Evolutionary conservation across 2,113 vertebrate genomes (phyloP).

Genomic region (Seriola rivoliana): DNA sequence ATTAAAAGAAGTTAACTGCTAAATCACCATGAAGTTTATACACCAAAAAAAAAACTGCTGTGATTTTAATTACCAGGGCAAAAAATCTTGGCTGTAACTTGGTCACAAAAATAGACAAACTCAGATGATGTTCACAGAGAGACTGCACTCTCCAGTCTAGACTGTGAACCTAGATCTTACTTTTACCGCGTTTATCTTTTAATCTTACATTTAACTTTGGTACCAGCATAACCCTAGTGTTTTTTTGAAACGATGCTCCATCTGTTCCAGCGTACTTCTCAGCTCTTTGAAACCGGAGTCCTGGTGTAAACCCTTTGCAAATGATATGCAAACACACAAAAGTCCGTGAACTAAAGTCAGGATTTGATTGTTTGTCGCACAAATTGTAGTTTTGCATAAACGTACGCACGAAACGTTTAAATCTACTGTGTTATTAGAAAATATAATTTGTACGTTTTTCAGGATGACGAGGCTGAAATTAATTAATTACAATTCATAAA

Average conservation of each 20-base stretch:
- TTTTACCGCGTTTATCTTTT: too few relatives aligned
- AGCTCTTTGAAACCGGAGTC: not conserved
- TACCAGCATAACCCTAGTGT: not conserved
- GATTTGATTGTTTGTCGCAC: not conserved
- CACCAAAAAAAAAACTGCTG: not conserved
- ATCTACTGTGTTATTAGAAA: not conserved
- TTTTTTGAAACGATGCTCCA: not conserved
- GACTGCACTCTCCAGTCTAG: not conserved
- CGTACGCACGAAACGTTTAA: not conserved
- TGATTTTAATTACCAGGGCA: not conserved
- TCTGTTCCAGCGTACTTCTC: not conserved
- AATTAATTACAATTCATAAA: not conserved
- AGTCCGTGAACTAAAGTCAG: not conserved
- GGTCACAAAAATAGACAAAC: not conserved
- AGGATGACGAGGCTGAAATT: not conserved
- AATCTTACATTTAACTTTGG: not conserved
- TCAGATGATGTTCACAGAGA: not conserved
- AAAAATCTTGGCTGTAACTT: not conserved
- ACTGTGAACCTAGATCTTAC: not conserved
- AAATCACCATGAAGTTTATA: not conserved
- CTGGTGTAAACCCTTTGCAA: conserved; percentile 20
- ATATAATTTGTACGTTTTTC: not conserved
- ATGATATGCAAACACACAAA: conserved; percentile 36
- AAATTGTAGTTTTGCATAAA: conserved; percentile 24
- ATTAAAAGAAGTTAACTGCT: not conserved